Base-by-base conservation (phyloP, 2,888 invertebrate species). In the Dynastes hyllus region DNA sequence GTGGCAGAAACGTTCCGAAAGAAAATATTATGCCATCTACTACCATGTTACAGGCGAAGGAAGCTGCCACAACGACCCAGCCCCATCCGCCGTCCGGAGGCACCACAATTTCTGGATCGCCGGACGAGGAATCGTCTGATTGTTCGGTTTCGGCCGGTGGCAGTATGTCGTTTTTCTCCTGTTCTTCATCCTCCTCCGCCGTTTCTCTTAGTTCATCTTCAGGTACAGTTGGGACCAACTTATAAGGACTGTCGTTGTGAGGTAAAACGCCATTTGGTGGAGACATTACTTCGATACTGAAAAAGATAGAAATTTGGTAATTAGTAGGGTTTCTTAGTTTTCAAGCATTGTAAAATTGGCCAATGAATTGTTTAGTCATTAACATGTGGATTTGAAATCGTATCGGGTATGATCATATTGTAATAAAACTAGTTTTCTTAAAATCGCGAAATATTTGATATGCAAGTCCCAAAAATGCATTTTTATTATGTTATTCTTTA, bases 11-110 rank as follows among this genome's bases (percentile, higher is more conserved):
- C 76, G 93, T 91, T 13, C 96, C 95, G 84, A 95, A 95, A 65
- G 95, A 94, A 90, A 96, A 96, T 76, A 96, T 95, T 84, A 97
- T 95, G 65, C 98, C 98, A 86, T 98, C 98, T 16, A 98, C 95
- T 69, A 98, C 90, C n/a, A 97, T 91, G 88, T 97, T 97, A 89
- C 95, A 96, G 89, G 96, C 91, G 90, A 98, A 97, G 2, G 97
- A 96, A 0, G 96, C 96, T 0, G 92, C 90, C 5, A 97, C 95
- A 76, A 98, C 93, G 71, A 96, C 91, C 97, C 97, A 98, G 45
- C 96, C 97, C 93, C 95, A 98, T n/a, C 97, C 97, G 16, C 97
- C 97, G 86, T 97, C 97, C 0, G 97, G 97, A 1, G 97, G 96
- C 65, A 95, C 93, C 80, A 93, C 92, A 90, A 89, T 85, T 79